These are phyloP conservation scores for Eretmocerus hayati DNA, from an alignment of 2,888 invertebrate species.

Conservation along the genomic window DNA sequence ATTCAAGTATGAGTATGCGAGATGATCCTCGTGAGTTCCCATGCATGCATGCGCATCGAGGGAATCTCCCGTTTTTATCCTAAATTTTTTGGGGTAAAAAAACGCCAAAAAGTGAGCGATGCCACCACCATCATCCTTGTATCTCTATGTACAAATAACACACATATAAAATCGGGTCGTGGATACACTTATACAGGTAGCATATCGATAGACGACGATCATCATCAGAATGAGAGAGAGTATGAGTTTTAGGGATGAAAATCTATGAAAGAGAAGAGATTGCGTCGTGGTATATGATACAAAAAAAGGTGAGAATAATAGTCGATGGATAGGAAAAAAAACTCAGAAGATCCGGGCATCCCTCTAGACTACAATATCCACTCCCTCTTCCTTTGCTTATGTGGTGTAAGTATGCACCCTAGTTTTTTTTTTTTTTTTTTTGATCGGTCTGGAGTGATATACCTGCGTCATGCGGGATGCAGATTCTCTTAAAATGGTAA, in stretches of 20 bases:
- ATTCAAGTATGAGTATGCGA: too few relatives aligned
- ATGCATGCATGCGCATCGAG: constrained; percentile 13
- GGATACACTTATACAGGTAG: constrained; percentile 27
- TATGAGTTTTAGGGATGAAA: constrained; percentile 25
- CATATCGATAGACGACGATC: constrained; percentile 7
- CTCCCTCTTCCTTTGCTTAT: too few relatives aligned
- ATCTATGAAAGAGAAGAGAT: constrained; percentile 15
- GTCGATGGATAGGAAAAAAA: constrained; percentile 22
- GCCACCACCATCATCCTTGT: too few relatives aligned
- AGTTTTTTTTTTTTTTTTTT: too few relatives aligned
- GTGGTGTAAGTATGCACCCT: constrained; percentile 22
- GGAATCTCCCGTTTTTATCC: too few relatives aligned
- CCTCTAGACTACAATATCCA: too few relatives aligned
- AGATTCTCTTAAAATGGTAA: constrained; percentile 42
- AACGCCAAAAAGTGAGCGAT: constrained; percentile 27
- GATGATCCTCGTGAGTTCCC: constrained; percentile 16
- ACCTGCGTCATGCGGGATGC: constrained; percentile 29
- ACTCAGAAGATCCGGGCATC: constrained; percentile 22
- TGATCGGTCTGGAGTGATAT: constrained; percentile 21
- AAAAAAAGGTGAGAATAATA: constrained; percentile 16
- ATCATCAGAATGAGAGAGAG: constrained; percentile 18
- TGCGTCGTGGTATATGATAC: too few relatives aligned
- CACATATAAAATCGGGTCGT: constrained; percentile 22
- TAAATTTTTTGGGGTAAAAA: constrained; percentile 24
- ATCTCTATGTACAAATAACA: too few relatives aligned